Evolutionary conservation across 2,113 vertebrate genomes (phyloP).

Genomic region (Cyanocitta stelleri): DNA sequence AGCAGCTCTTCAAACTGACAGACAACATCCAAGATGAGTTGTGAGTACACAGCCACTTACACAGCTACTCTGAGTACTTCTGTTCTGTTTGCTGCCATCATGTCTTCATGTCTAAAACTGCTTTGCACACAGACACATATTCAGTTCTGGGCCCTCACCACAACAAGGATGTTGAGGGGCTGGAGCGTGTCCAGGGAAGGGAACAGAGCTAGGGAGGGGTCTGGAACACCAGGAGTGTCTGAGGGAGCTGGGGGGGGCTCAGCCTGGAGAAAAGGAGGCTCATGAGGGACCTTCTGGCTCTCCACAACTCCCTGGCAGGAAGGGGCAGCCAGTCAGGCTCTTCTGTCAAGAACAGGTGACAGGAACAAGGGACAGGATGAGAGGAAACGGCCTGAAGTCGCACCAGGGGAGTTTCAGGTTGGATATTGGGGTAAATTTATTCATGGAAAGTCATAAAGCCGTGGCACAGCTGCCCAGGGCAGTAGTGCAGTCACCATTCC

Average conservation of each 20-base stretch:
- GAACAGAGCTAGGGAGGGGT: background rate
- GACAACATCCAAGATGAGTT: constrained; percentile 94
- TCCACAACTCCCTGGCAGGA: background rate
- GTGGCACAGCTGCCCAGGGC: background rate
- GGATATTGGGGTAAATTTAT: background rate
- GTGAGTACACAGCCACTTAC: constrained; percentile 73
- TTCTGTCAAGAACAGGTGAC: background rate
- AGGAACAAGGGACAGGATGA: background rate
- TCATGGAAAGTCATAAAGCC: background rate
- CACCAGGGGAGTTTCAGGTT: background rate
- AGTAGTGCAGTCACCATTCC: background rate
- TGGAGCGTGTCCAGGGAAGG: background rate
- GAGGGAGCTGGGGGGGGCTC: background rate
- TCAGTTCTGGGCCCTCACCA: background rate
- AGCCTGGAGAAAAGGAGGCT: background rate
- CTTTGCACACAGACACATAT: background rate
- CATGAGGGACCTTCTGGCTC: background rate
- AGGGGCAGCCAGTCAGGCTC: background rate
- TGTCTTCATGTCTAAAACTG: background rate
- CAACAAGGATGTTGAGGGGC: background rate
- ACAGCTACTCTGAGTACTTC: background rate
- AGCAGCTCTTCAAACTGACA: constrained; percentile 91
- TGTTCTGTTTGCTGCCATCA: background rate
- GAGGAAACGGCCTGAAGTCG: background rate
- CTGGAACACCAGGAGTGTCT: background rate